Evolutionary conservation across 2,113 vertebrate genomes (phyloP), one percentile per base, ranked within the genome.

Genomic region (Rissa tridactyla): DNA sequence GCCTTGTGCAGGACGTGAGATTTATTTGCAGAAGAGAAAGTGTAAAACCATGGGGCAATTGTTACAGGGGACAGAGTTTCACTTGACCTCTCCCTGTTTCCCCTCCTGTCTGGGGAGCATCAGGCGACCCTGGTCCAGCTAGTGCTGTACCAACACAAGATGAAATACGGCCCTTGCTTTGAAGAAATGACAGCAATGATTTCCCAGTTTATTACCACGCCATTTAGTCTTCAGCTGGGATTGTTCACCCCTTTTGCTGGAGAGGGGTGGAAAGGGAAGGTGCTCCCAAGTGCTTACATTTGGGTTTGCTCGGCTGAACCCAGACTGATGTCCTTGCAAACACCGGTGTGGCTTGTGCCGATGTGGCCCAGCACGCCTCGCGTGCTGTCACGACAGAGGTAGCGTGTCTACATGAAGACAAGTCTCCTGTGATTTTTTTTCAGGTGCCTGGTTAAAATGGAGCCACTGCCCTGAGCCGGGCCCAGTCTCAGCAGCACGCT

Each of bases 301-400:
- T 0, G 1, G 40, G 51, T 13, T 52, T 66, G 40, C 32, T 54
- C 1, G 0, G 57, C 32, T 76, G 79, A 83, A 51, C 12, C 16
- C 42, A 68, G 70, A 13, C 17, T 1, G 10, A 52, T 4, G 13
- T 52, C 81, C 72, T 60, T 52, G 68, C 71, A 77, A 65, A 32
- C 69, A 36, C 4, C 44, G 34, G 34, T 1, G 3, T 5, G 57
- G 51, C 34, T 79, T 29, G 6, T 10, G 54, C 54, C 0, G 1
- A 0, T 36, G 27, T 0, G 7, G 38, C 42, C 64, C 1, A 3
- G 40, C 9, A 26, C 49, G 21, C 13, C 54, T 69, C 0, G 0
- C 9, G 1, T 54, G 52, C 38, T 5, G 3, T 34, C 0, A 0
- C 30, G 65, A 78, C 44, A 27, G 42, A 40, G 40, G 49, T 25